phyloP scores from a whole-genome alignment of 2,113 vertebrate species.

The Nannobrachium achirus region DNA sequence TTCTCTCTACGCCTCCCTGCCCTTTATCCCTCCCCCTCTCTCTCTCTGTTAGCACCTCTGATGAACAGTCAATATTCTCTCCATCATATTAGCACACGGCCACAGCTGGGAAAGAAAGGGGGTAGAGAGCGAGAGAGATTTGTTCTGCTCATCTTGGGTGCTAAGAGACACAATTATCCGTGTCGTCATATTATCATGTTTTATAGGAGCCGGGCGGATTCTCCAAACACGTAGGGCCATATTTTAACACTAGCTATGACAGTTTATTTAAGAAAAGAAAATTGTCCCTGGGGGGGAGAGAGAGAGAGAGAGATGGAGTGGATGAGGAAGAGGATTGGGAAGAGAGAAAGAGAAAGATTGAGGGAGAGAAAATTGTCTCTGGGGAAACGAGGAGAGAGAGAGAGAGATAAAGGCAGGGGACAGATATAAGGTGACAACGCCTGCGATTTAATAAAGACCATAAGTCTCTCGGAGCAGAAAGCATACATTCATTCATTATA shows the following conservation, averaged over 20 bases:
- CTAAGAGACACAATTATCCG: slow-evolving; percentile 99
- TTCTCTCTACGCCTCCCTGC: slow-evolving; percentile 82
- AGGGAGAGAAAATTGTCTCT: slow-evolving; percentile 33
- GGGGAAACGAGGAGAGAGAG: slow-evolving; percentile 23
- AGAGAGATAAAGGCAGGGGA: slow-evolving; percentile 72
- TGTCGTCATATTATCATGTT: slow-evolving; percentile 99
- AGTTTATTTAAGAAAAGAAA: slow-evolving; percentile 99
- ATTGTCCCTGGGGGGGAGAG: slow-evolving; percentile 95
- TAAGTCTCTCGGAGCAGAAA: slow-evolving; percentile 93
- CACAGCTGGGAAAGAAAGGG: slow-evolving; percentile 38
- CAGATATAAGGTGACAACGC: slow-evolving; percentile 93
- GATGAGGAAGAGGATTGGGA: slow-evolving; percentile 7
- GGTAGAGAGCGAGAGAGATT: slow-evolving; percentile 85
- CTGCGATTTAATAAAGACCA: slow-evolving; percentile 96
- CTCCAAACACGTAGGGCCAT: slow-evolving; percentile 90
- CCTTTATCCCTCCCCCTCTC: slow-evolving; percentile 77
- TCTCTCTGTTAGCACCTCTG: slow-evolving; percentile 85
- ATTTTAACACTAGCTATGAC: slow-evolving; percentile 99
- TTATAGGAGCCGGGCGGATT: slow-evolving; percentile 95
- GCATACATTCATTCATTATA: slow-evolving; percentile 80
- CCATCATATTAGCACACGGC: slow-evolving; percentile 98
- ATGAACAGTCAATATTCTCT: slow-evolving; percentile 99
- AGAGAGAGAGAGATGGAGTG: slow-evolving; percentile 18
- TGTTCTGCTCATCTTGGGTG: slow-evolving; percentile 98
- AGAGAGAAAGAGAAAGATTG: slow-evolving; percentile 38